Conservation (phyloP, 1,140 invertebrate genomes). For the Callitettix versicolor region DNA sequence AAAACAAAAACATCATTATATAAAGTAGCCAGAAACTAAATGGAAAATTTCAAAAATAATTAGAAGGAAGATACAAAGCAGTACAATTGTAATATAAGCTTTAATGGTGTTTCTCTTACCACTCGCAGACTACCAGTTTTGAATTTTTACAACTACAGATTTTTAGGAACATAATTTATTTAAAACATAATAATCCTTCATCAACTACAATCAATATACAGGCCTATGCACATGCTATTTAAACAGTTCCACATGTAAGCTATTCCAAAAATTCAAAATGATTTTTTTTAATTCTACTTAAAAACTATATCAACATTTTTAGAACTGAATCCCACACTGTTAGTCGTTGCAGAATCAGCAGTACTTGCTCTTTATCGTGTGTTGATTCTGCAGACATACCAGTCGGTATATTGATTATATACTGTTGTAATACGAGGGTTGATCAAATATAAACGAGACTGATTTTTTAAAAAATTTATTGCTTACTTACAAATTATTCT, state of each 20-base stretch:
- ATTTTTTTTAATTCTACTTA: background rate
- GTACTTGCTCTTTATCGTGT: too few relatives aligned
- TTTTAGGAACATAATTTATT: background rate
- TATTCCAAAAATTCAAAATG: background rate
- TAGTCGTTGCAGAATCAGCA: too few relatives aligned
- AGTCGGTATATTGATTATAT: too few relatives aligned
- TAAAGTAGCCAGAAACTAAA: slow-evolving; percentile 9
- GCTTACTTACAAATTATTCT: too few relatives aligned
- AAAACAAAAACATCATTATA: slow-evolving; percentile 20
- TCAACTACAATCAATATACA: too few relatives aligned
- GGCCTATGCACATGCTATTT: background rate
- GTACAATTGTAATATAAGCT: slow-evolving; percentile 24
- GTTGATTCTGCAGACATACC: too few relatives aligned
- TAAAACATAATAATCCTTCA: too few relatives aligned
- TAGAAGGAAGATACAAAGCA: slow-evolving; percentile 23
- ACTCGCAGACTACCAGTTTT: background rate
- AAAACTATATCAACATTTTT: too few relatives aligned
- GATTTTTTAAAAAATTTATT: too few relatives aligned
- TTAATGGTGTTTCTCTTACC: slow-evolving; percentile 26
- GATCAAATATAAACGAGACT: too few relatives aligned
- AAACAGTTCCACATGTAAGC: background rate
- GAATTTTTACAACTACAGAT: background rate
- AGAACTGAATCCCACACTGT: too few relatives aligned
- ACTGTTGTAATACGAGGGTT: too few relatives aligned
- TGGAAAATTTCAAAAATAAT: slow-evolving; percentile 24